These are phyloP conservation scores for Hedya salicella DNA, from an alignment of 2,888 invertebrate genomes.

Conservation along the genomic window DNA sequence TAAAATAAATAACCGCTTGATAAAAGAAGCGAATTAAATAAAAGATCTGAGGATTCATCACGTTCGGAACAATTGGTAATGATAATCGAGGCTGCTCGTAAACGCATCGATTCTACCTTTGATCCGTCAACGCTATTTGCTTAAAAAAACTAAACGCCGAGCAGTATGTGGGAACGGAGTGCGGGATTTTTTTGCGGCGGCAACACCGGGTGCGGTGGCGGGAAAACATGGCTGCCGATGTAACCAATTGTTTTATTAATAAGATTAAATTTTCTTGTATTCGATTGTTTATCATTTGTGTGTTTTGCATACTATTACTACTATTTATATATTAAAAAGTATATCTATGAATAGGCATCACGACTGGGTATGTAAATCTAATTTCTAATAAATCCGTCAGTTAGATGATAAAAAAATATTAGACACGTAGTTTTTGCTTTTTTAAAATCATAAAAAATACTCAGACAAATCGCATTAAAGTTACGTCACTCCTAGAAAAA, in stretches of 20 bases:
- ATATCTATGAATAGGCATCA: too few species aligned
- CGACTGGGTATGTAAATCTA: too few species aligned
- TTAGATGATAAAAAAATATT: too few species aligned
- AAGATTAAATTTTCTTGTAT: not conserved
- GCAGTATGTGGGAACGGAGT: slow-evolving; percentile 48
- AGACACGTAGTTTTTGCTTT: too few species aligned
- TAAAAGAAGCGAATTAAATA: slow-evolving; percentile 39
- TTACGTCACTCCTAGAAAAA: too few species aligned
- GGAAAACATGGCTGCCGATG: slow-evolving; percentile 42
- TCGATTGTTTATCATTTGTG: not conserved
- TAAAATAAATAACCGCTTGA: slow-evolving; percentile 32
- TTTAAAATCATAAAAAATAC: too few species aligned
- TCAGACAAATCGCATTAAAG: too few species aligned
- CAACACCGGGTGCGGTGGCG: slow-evolving; percentile 20
- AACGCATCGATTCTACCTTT: slow-evolving; percentile 55
- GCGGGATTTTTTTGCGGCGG: slow-evolving; percentile 23
- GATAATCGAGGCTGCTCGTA: slow-evolving; percentile 28
- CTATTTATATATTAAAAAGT: too few species aligned
- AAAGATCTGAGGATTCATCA: slow-evolving; percentile 39
- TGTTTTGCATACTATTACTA: too few species aligned
- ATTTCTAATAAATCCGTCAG: too few species aligned
- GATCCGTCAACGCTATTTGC: slow-evolving; percentile 58
- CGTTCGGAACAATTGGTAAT: slow-evolving; percentile 32
- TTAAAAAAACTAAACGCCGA: slow-evolving; percentile 55
- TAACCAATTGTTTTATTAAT: slow-evolving; percentile 46